Evolutionary conservation across 30 jellyfish, hydroid and myxozoan genomes (phyloP).

Genomic region (Haliclystus octoradiatus): DNA sequence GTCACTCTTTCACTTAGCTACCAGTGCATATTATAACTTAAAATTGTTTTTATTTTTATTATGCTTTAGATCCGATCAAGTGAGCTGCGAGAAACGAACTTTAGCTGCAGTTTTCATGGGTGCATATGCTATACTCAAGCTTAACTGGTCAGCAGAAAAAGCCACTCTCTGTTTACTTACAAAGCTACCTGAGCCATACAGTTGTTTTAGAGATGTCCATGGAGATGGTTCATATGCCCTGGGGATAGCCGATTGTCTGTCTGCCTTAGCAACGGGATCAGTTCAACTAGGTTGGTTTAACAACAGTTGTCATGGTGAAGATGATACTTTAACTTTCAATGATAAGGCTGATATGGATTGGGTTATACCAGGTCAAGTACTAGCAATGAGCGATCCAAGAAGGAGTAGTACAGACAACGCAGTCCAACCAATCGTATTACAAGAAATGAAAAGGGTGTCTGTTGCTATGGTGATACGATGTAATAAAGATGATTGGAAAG

Average conservation of each 20-base stretch:
- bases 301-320: not conserved
- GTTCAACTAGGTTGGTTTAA: slow-evolving; percentile 27
- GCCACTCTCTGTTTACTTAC: slow-evolving; percentile 18
- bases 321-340: not conserved
- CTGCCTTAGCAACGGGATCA: slow-evolving; percentile 19
- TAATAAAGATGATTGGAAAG: slow-evolving; percentile 39
- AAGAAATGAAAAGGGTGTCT: slow-evolving; percentile 38
- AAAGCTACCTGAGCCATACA: slow-evolving; percentile 13
- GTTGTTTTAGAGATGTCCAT: slow-evolving; percentile 64
- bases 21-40: too few relatives aligned
- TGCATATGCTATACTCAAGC: slow-evolving; percentile 56
- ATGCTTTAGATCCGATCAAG: not conserved
- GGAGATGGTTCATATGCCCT: slow-evolving; percentile 61
- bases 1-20: too few relatives aligned
- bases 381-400: slow-evolving; percentile 92
- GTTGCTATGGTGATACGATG: slow-evolving; percentile 45
- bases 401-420: slow-evolving; percentile 8
- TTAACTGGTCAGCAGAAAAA: slow-evolving; percentile 70
- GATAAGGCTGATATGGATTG: slow-evolving; percentile 63
- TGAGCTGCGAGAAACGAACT: slow-evolving; percentile 43
- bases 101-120: slow-evolving; percentile 71
- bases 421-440: slow-evolving; percentile 14
- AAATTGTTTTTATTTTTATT: too few relatives aligned
- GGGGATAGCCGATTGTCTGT: slow-evolving; percentile 57
- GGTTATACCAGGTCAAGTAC: slow-evolving; percentile 56